Evolutionary conservation across 2,888 invertebrate species (phyloP).

Genomic region (Nephrocerus scutellatus): DNA sequence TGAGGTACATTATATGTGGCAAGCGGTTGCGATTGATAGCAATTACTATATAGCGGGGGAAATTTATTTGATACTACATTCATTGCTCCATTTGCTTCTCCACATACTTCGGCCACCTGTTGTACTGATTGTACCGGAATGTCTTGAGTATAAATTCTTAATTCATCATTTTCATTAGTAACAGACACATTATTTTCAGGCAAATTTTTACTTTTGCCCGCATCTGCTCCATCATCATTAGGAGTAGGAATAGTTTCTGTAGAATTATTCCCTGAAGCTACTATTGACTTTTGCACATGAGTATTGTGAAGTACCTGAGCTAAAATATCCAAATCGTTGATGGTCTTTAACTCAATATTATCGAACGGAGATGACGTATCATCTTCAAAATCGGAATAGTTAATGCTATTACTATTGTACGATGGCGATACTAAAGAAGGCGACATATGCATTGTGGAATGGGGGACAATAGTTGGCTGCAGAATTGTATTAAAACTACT

Average conservation of each 20-base stretch:
- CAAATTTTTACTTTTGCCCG: too few relatives aligned
- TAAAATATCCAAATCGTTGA: slow-evolving; percentile 85
- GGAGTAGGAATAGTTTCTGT: not conserved
- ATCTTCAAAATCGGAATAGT: slow-evolving; percentile 78
- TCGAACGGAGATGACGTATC: slow-evolving; percentile 91
- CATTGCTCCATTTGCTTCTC: too few relatives aligned
- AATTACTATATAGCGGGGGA: too few relatives aligned
- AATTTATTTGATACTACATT: too few relatives aligned
- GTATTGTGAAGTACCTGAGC: slow-evolving; percentile 64
- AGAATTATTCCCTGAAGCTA: slow-evolving; percentile 4
- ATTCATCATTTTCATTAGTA: too few relatives aligned
- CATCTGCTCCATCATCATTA: not conserved
- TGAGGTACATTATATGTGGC: too few relatives aligned
- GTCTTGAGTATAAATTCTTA: too few relatives aligned
- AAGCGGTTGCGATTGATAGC: too few relatives aligned
- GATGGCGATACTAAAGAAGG: slow-evolving; percentile 16
- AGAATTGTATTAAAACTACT: slow-evolving; percentile 44
- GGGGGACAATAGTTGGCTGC: slow-evolving; percentile 37
- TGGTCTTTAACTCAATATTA: slow-evolving; percentile 83
- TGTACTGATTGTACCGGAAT: too few relatives aligned
- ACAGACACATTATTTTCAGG: too few relatives aligned
- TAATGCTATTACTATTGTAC: slow-evolving; percentile 33
- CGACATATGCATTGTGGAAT: slow-evolving; percentile 3
- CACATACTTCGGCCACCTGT: too few relatives aligned
- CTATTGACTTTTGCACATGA: slow-evolving; percentile 26